Conservation (phyloP, 2,797 vertebrate genomes). For the Pseudochirops corinnae region DNA sequence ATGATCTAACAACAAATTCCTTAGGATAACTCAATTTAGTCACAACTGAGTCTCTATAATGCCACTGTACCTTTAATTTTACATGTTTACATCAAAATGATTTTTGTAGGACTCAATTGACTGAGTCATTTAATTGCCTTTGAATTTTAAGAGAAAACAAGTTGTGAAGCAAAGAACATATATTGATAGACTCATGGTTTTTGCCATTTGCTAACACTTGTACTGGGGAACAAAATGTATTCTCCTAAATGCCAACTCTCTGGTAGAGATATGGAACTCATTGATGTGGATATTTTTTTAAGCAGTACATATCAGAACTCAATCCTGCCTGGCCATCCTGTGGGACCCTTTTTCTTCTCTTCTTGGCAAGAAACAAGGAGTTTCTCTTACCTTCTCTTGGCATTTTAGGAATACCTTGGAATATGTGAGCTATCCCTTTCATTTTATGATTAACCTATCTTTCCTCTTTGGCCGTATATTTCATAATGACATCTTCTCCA, state of each 20-base stretch:
- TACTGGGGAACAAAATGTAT: not conserved
- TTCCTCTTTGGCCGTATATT: not conserved
- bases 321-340: not conserved
- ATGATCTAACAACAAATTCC: not conserved
- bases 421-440: not conserved
- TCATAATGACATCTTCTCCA: not conserved
- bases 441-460: not conserved
- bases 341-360: not conserved
- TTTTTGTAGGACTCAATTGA: not conserved
- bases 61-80: conserved; percentile 21
- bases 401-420: not conserved
- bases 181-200: not conserved
- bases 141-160: conserved; percentile 36
- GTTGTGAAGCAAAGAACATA: not conserved
- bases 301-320: not conserved
- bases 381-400: not conserved
- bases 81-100: too few species aligned
- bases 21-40: not conserved
- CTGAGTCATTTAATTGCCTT: not conserved
- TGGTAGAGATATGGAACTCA: not conserved
- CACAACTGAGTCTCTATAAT: conserved; percentile 22
- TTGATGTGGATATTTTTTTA: not conserved
- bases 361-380: not conserved
- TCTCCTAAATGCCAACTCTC: not conserved
- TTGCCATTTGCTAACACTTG: not conserved